phyloP scores from a whole-genome alignment of 2,797 vertebrate species.

The Mus caroli region DNA sequence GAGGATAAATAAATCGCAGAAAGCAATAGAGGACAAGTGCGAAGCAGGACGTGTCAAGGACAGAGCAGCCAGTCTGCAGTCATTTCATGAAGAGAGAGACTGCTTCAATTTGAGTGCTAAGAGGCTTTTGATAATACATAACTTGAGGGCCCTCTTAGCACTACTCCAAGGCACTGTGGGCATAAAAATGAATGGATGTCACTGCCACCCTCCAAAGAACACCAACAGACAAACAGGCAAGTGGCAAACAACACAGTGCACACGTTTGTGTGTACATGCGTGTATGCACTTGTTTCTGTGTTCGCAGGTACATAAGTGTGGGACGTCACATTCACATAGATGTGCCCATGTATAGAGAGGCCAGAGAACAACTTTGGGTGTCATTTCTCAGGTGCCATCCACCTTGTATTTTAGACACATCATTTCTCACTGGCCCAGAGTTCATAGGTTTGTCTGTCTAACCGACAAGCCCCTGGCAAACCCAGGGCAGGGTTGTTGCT shows the following conservation, averaged over 20 bases:
- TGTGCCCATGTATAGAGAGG: background rate
- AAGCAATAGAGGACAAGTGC: background rate
- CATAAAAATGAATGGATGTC: background rate
- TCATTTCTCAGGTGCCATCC: background rate
- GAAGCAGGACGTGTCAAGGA: background rate
- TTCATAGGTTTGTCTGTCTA: background rate
- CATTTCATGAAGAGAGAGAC: background rate
- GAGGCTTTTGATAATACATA: background rate
- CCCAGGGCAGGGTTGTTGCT: background rate
- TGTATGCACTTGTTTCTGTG: background rate
- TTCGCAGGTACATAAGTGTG: background rate
- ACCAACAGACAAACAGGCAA: background rate
- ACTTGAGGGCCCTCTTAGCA: conserved; percentile 2
- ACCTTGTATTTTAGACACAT: background rate
- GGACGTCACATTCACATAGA: background rate
- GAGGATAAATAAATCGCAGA: conserved; percentile 6
- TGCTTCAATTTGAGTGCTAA: background rate
- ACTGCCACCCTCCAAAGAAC: background rate
- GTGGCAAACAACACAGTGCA: background rate
- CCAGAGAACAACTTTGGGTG: background rate
- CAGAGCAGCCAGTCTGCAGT: background rate
- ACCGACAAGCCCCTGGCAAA: background rate
- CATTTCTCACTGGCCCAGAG: background rate
- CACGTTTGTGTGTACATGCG: rapidly evolving
- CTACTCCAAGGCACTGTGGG: background rate